Conservation (phyloP, 2,888 invertebrate species). For the Sussaba pulchella region DNA sequence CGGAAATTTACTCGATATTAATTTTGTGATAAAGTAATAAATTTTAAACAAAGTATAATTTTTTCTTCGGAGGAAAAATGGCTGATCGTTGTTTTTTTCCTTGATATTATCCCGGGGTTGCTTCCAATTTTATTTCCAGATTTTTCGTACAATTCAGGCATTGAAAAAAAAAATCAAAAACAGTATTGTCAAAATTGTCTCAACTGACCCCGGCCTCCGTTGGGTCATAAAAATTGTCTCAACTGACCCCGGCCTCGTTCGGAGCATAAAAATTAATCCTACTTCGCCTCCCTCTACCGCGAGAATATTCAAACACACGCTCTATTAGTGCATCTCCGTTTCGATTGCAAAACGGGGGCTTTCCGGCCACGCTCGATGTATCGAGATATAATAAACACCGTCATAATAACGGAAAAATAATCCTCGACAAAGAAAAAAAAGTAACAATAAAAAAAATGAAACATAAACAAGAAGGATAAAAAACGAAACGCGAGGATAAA, state of each 20-base stretch:
- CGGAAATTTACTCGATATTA: no score
- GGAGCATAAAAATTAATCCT: neutral
- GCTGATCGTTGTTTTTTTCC: no score
- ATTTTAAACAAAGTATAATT: no score
- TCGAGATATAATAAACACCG: constrained; percentile 22
- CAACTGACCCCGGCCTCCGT: no score
- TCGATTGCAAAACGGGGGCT: constrained; percentile 6
- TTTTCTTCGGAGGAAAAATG: no score
- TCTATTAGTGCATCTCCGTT: constrained; percentile 21
- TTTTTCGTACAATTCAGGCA: no score
- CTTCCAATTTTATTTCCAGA: no score
- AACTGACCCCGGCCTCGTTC: neutral
- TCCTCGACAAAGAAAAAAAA: neutral
- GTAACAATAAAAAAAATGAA: constrained; percentile 22
- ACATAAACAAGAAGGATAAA: neutral
- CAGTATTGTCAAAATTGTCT: no score
- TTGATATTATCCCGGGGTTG: no score
- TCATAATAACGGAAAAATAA: constrained; percentile 34
- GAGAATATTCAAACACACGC: constrained; percentile 25
- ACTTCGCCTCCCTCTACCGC: neutral
- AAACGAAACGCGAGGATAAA: constrained; percentile 17
- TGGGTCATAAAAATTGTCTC: neutral
- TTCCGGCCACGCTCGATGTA: constrained; percentile 49
- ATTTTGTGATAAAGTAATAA: no score
- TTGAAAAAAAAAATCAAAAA: no score